Conservation (phyloP, 2,113 vertebrate species). For the Neofelis nebulosa region DNA sequence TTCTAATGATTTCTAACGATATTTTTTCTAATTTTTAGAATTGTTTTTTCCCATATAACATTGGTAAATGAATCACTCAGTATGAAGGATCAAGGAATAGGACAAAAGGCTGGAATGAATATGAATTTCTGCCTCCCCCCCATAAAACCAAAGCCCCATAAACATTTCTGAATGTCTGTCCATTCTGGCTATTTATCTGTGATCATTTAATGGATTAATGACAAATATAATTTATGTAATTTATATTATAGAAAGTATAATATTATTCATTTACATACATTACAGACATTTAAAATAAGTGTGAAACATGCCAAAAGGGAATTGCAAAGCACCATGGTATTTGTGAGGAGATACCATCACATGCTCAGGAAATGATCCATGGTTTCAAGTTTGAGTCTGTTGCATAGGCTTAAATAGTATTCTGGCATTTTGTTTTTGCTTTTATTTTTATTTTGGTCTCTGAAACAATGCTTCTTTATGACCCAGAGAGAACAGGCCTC, state of each 20-base stretch:
- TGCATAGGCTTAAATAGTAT: not conserved
- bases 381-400: not conserved
- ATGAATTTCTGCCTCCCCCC: not conserved
- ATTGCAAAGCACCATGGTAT: not conserved
- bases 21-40: constrained; percentile 82
- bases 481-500: not conserved
- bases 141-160: not conserved
- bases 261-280: not conserved
- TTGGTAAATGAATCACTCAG: not conserved
- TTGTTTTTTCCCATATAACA: not conserved
- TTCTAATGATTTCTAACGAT: constrained; percentile 84
- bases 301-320: not conserved
- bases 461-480: not conserved
- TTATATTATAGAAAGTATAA: not conserved
- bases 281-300: not conserved
- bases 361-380: not conserved
- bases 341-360: not conserved
- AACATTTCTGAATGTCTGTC: not conserved
- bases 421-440: not conserved
- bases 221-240: not conserved
- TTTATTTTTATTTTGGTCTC: not conserved
- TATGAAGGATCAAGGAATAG: not conserved
- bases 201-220: not conserved
- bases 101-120: not conserved
- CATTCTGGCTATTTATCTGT: not conserved